phyloP scores from a whole-genome alignment of 2,113 vertebrate species.

The Channa maculata region DNA sequence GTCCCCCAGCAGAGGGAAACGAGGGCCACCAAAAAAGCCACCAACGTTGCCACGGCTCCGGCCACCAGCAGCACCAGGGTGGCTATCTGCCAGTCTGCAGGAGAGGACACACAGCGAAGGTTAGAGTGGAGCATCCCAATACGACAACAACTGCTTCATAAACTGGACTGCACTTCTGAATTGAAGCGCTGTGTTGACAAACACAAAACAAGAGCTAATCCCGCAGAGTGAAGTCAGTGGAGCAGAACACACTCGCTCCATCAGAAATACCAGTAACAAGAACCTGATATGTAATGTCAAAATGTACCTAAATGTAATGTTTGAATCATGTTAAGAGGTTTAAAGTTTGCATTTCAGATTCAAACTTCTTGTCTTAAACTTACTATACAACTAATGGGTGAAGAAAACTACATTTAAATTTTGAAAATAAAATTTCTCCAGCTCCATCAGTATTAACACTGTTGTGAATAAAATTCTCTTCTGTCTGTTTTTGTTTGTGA shows the following conservation, averaged over 20 bases:
- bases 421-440: no score
- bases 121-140: conserved; percentile 47
- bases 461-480: no score
- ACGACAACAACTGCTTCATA: conserved; percentile 43
- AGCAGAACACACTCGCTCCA: conserved; percentile 10
- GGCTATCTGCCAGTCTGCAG: conserved; percentile 88
- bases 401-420: no score
- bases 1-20: conserved; percentile 84
- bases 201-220: conserved; percentile 58
- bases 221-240: conserved; percentile 27
- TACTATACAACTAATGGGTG: no score
- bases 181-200: conserved; percentile 65
- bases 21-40: conserved; percentile 83
- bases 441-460: no score
- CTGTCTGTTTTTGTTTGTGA: no score
- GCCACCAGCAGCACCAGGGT: conserved; percentile 84
- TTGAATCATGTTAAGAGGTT: no score
- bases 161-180: conserved; percentile 34
- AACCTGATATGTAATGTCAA: no score
- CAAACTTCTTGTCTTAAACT: no score
- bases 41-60: conserved; percentile 79
- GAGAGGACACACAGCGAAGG: conserved; percentile 41
- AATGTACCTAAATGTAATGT: no score
- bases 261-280: neutral
- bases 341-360: no score